Conservation (phyloP, 2,113 vertebrate genomes). For the Madoqua kirkii region DNA sequence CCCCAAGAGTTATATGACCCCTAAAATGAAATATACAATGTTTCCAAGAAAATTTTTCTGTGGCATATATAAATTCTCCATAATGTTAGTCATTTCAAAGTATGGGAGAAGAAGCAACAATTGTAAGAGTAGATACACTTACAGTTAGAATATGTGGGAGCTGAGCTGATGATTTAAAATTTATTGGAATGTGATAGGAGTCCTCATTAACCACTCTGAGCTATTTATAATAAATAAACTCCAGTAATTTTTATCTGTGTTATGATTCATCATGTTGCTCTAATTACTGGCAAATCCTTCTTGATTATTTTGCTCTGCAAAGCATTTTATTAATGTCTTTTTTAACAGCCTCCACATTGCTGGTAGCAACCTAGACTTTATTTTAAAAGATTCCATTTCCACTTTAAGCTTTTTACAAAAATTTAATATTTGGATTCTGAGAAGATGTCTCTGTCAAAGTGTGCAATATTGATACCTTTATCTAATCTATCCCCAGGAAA, state of each 20-base stretch:
- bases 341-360: neutral
- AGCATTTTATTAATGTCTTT: slow-evolving; percentile 32
- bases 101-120: neutral
- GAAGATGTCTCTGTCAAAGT: neutral
- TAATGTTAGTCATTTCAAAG: slow-evolving; percentile 7
- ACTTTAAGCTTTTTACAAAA: slow-evolving; percentile 30
- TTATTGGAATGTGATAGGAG: neutral
- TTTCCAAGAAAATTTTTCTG: neutral
- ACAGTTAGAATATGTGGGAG: neutral
- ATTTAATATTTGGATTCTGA: slow-evolving; percentile 41
- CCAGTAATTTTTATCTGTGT: neutral
- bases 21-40: neutral
- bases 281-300: slow-evolving; percentile 50
- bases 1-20: neutral
- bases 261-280: slow-evolving; percentile 28
- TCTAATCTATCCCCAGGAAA: neutral
- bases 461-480: slow-evolving; percentile 9
- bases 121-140: neutral
- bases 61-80: neutral
- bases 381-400: slow-evolving; percentile 2
- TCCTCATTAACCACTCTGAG: slow-evolving; percentile 15
- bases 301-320: slow-evolving; percentile 20
- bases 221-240: slow-evolving; percentile 28
- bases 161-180: neutral
- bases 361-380: neutral